Evolutionary conservation across 2,113 vertebrate species (phyloP), one percentile per base, ranked within the genome.

Genomic region (Pundamilia nyererei): DNA sequence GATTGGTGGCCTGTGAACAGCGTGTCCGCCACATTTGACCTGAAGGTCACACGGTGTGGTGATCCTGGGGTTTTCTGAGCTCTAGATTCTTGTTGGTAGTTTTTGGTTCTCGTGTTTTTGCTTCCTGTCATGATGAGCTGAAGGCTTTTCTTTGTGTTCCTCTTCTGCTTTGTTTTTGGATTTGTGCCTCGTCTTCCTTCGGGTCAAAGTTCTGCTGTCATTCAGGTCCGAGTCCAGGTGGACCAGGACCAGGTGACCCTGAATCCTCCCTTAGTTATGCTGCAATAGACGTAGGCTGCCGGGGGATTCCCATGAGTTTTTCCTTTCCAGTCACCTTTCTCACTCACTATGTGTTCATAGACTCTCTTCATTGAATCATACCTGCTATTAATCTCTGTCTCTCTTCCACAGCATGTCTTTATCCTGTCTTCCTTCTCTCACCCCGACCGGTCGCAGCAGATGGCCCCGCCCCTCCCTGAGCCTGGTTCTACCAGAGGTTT

Each of bases 331-430:
- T 55, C 53, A 55, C 21, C 53, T 26, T 55, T 26, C 53, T 55
- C 53, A 24, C 53, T 55, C 53, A 24, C 6, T 55, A 55, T 55
- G 53, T 24, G 11, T 24, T 55, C 13, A 55, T 2, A 55, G 21
- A 55, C 21, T 24, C 53, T 55, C 21, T 24, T 0, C 21, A 55
- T 24, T 4, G 21, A 55, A 55, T 24, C 53, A 55, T 55, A 55
- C 0, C 6, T 24, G 53, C 0, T 55, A 24, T 13, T 55, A 55
- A 55, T 1, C 21, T 55, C 4, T 13, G 21, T 24, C 53, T 55
- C 53, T 13, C 21, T 55, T 55, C 21, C 53, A 55, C 21, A 55
- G 53, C 21, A 55, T 55, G 53, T 55, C 2, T 7, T 55, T 55
- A 13, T 55, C 53, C 53, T 4, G 21, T 55, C 0, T 55, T 55